These are phyloP conservation scores for Pipistrellus kuhlii DNA, from an alignment of 2,797 vertebrate species.

Conservation along the genomic window DNA sequence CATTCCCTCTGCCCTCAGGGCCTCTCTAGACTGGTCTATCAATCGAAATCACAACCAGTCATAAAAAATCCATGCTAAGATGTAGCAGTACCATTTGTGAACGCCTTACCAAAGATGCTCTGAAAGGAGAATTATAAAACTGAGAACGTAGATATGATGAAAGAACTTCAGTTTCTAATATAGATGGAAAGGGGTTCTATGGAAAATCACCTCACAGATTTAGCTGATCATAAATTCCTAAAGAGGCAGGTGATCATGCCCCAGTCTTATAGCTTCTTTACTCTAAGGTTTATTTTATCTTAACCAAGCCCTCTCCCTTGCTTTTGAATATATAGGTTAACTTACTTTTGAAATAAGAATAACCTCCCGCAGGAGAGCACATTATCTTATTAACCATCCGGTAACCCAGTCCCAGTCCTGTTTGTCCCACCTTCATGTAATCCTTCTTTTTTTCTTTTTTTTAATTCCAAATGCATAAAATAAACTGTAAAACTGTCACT, in stretches of 20 bases:
- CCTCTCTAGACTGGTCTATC: neutral
- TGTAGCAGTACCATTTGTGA: neutral
- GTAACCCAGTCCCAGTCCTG: neutral
- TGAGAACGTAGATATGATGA: neutral
- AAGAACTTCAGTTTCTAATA: neutral
- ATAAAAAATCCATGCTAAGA: neutral
- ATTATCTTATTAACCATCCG: neutral
- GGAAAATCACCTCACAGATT: neutral
- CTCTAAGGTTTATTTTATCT: neutral
- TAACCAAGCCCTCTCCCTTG: neutral
- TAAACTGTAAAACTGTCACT: neutral
- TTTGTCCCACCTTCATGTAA: neutral
- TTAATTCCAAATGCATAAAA: neutral
- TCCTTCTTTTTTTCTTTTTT: neutral
- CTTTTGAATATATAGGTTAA: neutral
- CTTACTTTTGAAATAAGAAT: neutral
- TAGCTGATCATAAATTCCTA: neutral
- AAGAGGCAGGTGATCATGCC: neutral
- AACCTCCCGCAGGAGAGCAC: neutral
- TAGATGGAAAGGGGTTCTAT: neutral
- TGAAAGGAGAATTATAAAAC: neutral
- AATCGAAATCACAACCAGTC: neutral
- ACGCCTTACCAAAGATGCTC: neutral
- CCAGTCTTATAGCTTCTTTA: neutral
- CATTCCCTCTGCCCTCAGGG: neutral